phyloP scores from a whole-genome alignment of 2,797 vertebrate genomes.

The Galaxias olidus region DNA sequence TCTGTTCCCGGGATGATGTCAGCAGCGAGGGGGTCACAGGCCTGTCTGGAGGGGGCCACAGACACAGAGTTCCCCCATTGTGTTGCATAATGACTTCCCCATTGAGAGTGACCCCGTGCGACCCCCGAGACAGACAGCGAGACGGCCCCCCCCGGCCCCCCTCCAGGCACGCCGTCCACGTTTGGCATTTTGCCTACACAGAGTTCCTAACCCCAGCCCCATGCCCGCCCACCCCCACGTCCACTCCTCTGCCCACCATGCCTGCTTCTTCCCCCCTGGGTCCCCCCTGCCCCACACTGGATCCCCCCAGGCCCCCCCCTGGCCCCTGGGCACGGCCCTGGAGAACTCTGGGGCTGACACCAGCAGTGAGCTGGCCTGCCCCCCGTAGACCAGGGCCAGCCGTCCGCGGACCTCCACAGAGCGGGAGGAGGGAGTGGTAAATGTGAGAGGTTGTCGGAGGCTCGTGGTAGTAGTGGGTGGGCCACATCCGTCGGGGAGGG shows the following conservation, averaged over 20 bases:
- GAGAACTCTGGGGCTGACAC: constrained; percentile 9
- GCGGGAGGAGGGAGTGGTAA: constrained; percentile 37
- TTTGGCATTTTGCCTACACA: constrained; percentile 65
- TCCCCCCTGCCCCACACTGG: not conserved
- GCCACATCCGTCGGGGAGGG: not conserved
- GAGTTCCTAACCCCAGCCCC: constrained; percentile 34
- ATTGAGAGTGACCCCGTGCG: constrained; percentile 62
- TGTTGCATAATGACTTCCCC: constrained; percentile 70
- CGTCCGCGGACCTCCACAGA: too few relatives aligned
- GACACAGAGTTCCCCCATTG: constrained; percentile 63
- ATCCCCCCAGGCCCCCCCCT: not conserved
- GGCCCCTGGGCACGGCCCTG: not conserved
- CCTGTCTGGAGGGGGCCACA: constrained; percentile 26
- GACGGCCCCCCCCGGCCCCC: constrained; percentile 46
- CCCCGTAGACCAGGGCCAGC: constrained; percentile 6
- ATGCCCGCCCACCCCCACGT: constrained; percentile 15
- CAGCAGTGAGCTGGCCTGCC: constrained; percentile 14
- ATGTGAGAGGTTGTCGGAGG: constrained; percentile 60
- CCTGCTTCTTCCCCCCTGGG: constrained; percentile 6
- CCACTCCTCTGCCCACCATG: too few relatives aligned
- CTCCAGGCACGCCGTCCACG: constrained; percentile 45
- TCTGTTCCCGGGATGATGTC: constrained; percentile 29
- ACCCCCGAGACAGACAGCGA: constrained; percentile 66
- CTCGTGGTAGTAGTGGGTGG: constrained; percentile 12
- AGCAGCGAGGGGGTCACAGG: constrained; percentile 24